Base-by-base conservation (phyloP, 2,113 vertebrate species). In the Ptyas mucosa region DNA sequence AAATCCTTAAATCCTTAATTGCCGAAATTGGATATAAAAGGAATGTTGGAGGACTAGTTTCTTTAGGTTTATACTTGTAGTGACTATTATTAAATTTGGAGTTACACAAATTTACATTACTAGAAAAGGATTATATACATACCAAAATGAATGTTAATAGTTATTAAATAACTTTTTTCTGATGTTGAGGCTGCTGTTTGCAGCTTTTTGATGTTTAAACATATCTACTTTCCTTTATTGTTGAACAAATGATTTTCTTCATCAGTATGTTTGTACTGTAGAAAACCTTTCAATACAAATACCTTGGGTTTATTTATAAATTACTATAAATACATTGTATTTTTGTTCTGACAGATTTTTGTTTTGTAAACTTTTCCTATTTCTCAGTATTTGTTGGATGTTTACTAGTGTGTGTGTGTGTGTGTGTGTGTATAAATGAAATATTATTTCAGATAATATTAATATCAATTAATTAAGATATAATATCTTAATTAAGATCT, bases 401-500 rank as follows among this genome's bases (percentile, higher is more conserved):
- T 8, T 14, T 34, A 12, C 6, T 34, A 15, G 46, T 49, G 51
- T 52, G 51, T 52, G 51, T 52, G 43, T 43, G 43, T 43, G 43
- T 43, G 43, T 43, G 43, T 43, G 43, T 43, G 43, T 43, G 43
- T 43, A 3, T 43, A 43, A 43, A 43, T 43, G 43, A 43, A 43
- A 43, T 43, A 52, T 52, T 52, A 52, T 52, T 52, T 52, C 10
- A 52, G 51, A 11, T 52, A 52, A 52, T 52, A 52, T 11, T 12
- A 52, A 52, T 52, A 52, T 52, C 46, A 49, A 52, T 53, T 52
- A 52, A 52, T 52, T 53, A 53, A 53, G 52, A 2, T 39, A 34
- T 75, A 75, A 18, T 81, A 81, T 81, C 69, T 81, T 81, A 81
- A 39, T 39, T 20, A 81, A 81, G 4, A 5, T 81, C 98, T 97